Percentiles rank a stretch among this genome's conserved stretches.
These are phyloP conservation scores for Scatophagus argus DNA, from an alignment of 2,113 vertebrate genomes.

Conservation along the genomic window DNA sequence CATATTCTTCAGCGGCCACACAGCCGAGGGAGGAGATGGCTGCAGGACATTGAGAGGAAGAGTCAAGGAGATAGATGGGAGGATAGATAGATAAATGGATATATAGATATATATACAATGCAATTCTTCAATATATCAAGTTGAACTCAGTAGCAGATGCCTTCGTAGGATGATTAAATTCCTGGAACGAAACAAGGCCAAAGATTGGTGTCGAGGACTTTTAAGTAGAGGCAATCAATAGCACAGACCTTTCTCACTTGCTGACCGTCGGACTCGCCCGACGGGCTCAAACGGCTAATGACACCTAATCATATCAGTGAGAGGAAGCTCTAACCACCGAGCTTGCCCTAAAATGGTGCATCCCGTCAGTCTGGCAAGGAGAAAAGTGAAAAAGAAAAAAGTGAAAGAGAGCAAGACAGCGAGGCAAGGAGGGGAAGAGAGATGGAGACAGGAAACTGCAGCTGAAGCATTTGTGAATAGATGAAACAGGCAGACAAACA, in stretches of 20 bases:
- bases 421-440: slow-evolving; percentile 2
- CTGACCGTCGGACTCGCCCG: slow-evolving; percentile 28
- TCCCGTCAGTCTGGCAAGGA: slow-evolving; percentile 19
- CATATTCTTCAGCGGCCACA: slow-evolving; percentile 67
- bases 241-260: slow-evolving; percentile 42
- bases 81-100: slow-evolving; percentile 43
- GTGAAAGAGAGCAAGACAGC: neutral
- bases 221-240: slow-evolving; percentile 47
- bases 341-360: slow-evolving; percentile 41
- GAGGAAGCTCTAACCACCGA: slow-evolving; percentile 58
- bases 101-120: slow-evolving; percentile 21
- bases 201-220: slow-evolving; percentile 3
- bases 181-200: slow-evolving; percentile 17
- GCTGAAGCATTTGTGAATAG: slow-evolving; percentile 24
- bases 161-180: slow-evolving; percentile 10
- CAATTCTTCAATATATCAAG: slow-evolving; percentile 31
- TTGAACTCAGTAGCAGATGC: slow-evolving; percentile 1
- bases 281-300: slow-evolving; percentile 63
- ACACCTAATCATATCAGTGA: slow-evolving; percentile 75
- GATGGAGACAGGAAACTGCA: slow-evolving; percentile 2
- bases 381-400: slow-evolving; percentile 29
- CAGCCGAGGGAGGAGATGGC: slow-evolving; percentile 45
- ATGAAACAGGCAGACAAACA: slow-evolving; percentile 16
- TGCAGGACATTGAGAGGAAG: slow-evolving; percentile 52
- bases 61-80: slow-evolving; percentile 36